These are phyloP conservation scores for Plusia festucae DNA, from an alignment of 2,888 invertebrate genomes.

Conservation along the genomic window DNA sequence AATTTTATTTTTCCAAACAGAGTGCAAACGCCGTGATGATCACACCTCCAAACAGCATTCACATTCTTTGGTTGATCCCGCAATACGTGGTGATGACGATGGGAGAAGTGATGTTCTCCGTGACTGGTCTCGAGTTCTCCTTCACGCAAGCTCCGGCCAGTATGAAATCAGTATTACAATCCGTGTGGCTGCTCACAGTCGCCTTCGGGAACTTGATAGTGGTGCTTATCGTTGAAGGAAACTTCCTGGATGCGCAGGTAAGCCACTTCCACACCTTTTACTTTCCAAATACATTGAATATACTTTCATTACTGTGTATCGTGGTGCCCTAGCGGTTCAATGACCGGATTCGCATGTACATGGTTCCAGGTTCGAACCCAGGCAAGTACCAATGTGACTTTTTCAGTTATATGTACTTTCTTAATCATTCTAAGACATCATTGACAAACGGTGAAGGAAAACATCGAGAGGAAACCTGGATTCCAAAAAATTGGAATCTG, in stretches of 20 bases:
- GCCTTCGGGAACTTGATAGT: conserved; percentile 98
- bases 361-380: too few species aligned
- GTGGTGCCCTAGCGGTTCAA: too few species aligned
- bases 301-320: too few species aligned
- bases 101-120: conserved; percentile 98
- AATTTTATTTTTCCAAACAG: conserved; percentile 53
- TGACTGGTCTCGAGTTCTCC: conserved; percentile 98
- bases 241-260: conserved; percentile 94
- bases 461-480: too few species aligned
- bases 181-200: conserved; percentile 97
- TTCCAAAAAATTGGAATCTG: too few species aligned
- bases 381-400: too few species aligned
- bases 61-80: conserved; percentile 96
- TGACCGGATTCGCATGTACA: too few species aligned
- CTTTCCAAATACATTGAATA: too few species aligned
- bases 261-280: background rate
- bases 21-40: conserved; percentile 79
- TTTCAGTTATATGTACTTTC: too few species aligned
- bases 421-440: too few species aligned
- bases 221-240: conserved; percentile 94
- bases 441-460: too few species aligned
- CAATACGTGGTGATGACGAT: conserved; percentile 97
- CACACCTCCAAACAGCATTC: conserved; percentile 92
- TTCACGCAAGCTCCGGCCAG: conserved; percentile 97
- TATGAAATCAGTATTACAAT: conserved; percentile 98